phyloP scores from a whole-genome alignment of 2,113 vertebrate species.

The Myiozetetes cayanensis region DNA sequence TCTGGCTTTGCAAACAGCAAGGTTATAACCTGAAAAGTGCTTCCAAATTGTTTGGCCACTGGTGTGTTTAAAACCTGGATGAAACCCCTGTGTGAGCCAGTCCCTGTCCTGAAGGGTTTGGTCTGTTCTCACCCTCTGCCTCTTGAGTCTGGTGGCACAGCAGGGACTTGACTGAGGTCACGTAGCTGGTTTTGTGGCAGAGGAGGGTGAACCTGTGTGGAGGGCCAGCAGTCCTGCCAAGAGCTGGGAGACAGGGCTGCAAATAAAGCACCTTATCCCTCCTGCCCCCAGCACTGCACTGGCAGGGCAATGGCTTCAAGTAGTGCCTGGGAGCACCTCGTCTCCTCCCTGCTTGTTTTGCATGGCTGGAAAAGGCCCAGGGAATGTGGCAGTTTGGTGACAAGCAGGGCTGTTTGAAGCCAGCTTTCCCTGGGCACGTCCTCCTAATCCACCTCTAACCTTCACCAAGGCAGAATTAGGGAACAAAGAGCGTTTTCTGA shows the following conservation, averaged over 20 bases:
- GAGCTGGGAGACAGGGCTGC: background rate
- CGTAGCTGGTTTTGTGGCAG: background rate
- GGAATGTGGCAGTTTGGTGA: background rate
- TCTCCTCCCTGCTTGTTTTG: background rate
- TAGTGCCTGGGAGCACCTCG: background rate
- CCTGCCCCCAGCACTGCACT: background rate
- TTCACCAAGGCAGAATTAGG: background rate
- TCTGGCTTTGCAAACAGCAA: background rate
- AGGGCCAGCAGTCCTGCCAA: background rate
- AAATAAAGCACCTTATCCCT: background rate
- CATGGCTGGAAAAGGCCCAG: background rate
- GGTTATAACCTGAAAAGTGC: background rate
- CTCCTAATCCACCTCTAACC: background rate
- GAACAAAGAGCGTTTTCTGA: conserved; percentile 8
- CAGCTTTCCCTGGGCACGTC: background rate
- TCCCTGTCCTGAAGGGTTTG: background rate
- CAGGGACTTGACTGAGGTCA: background rate
- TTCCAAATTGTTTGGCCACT: rapidly evolving
- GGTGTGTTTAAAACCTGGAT: background rate
- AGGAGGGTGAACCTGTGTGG: rapidly evolving
- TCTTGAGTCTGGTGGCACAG: background rate
- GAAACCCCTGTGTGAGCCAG: rapidly evolving
- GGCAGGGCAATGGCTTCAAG: background rate
- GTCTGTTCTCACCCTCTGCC: background rate
- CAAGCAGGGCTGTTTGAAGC: background rate